Base-by-base conservation (phyloP, 2,797 vertebrate species). In the Knipowitschia caucasica region DNA sequence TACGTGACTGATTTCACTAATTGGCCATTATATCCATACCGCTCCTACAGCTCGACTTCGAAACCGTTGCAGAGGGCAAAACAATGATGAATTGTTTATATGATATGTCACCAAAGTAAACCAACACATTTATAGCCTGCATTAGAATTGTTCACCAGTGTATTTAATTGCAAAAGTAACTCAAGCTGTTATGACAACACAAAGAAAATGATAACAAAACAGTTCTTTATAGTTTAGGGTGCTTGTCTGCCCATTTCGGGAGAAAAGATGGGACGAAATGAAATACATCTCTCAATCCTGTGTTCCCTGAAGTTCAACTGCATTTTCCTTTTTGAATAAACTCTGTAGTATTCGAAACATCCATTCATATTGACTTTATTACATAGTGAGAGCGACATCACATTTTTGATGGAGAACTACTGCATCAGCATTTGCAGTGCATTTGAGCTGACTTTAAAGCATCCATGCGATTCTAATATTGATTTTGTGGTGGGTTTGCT, bases 1-100 rank as follows among this genome's bases (percentile, higher is more conserved):
- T 52, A 42, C 23, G 63, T 63, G 73, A 66, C 69, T 77, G 73
- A 83, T 75, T 71, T 75, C 64, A 68, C 75, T 82, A 81, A 86
- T 82, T 86, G 80, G 75, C 57, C 17, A 59, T 5, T 27, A 64
- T 62, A 73, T 71, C 53, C 33, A 2, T n/a, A 67, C 46, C 52
- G 17, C 27, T 50, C 44, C 56, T 38, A 2, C 23, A 17, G 52
- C 67, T 59, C 38, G 53, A 45, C 63, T 43, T 57, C 50, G 43
- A 59, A 43, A 59, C 57, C 17, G 71, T 60, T 56, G 50, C 44
- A 46, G 26, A 57, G 50, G 34, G 57, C 71, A 70, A 71, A 64
- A 69, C 33, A 64, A 46, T 54, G 52, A 56, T 56, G 45, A 66
- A 64, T 62, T 47, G 66, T 62, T 71, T 60, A 45, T 38, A 50